Conservation (phyloP, 2,888 invertebrate genomes). For the Lycia hirtaria region DNA sequence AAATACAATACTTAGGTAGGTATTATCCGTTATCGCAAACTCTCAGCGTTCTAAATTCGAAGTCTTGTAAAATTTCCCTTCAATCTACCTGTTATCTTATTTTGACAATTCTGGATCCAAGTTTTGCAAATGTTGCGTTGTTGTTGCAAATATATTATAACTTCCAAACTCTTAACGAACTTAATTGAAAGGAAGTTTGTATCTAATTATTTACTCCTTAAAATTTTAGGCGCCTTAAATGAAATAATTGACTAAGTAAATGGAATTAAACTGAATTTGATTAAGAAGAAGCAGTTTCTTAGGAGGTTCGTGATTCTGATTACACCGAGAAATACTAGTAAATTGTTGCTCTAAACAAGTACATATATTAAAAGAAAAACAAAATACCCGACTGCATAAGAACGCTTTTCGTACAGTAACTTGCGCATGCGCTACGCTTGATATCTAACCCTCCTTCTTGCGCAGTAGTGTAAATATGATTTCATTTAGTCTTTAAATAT, state of each 20-base stretch:
- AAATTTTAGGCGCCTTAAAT: conserved; percentile 21
- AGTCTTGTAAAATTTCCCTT: conserved; percentile 12
- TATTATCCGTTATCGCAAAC: too few relatives aligned
- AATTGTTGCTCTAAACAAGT: too few relatives aligned
- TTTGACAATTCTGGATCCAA: conserved; percentile 21
- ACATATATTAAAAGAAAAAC: too few relatives aligned
- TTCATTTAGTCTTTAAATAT: too few relatives aligned
- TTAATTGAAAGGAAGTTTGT: conserved; percentile 30
- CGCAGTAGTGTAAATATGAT: too few relatives aligned
- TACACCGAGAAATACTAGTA: too few relatives aligned
- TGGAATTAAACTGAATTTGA: conserved; percentile 20
- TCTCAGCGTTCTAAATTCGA: not conserved
- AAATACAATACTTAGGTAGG: not conserved
- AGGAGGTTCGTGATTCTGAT: not conserved
- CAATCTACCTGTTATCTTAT: conserved; percentile 20
- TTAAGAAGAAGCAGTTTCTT: conserved; percentile 12
- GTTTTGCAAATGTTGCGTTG: conserved; percentile 18
- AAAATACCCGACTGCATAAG: too few relatives aligned
- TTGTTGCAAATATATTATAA: conserved; percentile 30
- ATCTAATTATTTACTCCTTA: conserved; percentile 27
- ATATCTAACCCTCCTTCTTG: too few relatives aligned
- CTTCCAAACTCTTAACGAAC: conserved; percentile 28
- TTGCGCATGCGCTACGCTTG: too few relatives aligned
- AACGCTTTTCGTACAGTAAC: too few relatives aligned
- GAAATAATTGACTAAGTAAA: conserved; percentile 25